These are phyloP conservation scores for Calosoma granatense DNA, from an alignment of 1,140 invertebrate genomes.

Conservation along the genomic window DNA sequence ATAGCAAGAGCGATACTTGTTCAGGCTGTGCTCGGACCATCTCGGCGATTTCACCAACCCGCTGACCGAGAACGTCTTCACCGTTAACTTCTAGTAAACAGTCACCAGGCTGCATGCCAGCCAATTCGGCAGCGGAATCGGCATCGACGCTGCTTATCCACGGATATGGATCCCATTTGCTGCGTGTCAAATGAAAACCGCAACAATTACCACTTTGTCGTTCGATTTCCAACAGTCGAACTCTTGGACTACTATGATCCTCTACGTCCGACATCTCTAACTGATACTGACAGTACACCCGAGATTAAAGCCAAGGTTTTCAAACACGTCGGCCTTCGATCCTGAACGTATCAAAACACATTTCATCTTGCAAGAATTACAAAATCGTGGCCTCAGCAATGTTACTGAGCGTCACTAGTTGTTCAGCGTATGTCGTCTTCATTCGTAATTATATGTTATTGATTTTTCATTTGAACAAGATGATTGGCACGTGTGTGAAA, in stretches of 20 bases:
- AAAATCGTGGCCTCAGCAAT: too few species aligned
- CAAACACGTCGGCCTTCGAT: too few species aligned
- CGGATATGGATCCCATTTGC: constrained; percentile 62
- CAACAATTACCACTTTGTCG: constrained; percentile 35
- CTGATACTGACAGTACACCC: too few species aligned
- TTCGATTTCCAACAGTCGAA: constrained; percentile 29
- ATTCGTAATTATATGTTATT: too few species aligned
- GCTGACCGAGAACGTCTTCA: constrained; percentile 46
- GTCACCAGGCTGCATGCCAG: constrained; percentile 46
- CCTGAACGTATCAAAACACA: too few species aligned
- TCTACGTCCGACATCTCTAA: constrained; percentile 28
- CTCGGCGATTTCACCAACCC: constrained; percentile 45
- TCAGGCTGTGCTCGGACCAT: constrained; percentile 38
- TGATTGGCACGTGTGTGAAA: too few species aligned
- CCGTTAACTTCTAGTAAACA: constrained; percentile 53
- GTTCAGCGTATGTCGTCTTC: too few species aligned
- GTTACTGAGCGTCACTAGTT: too few species aligned
- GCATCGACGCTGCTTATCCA: constrained; percentile 47
- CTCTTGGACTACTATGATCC: constrained; percentile 25
- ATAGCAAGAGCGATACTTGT: constrained; percentile 35
- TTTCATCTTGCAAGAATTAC: too few species aligned
- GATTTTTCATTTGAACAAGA: too few species aligned
- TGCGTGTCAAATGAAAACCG: constrained; percentile 53
- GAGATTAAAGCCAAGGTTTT: too few species aligned
- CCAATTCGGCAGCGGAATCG: constrained; percentile 36